phyloP scores from a whole-genome alignment of 2,113 vertebrate genomes.

The Pseudorasbora parva region DNA sequence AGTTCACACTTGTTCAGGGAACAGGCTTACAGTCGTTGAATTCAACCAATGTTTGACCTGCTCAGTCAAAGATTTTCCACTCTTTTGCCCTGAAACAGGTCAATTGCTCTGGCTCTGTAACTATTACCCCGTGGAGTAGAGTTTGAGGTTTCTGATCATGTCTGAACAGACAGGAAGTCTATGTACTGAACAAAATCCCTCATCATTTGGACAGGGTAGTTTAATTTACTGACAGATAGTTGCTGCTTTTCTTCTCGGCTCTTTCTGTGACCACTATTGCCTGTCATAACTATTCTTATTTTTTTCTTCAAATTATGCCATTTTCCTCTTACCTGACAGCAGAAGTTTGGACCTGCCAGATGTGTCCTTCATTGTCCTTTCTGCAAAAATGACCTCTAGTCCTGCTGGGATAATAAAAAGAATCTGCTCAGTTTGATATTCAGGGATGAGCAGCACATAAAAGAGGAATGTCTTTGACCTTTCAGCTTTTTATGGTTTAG shows the following conservation, averaged over 20 bases:
- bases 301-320: background rate
- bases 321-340: background rate
- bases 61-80: background rate
- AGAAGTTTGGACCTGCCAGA: background rate
- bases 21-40: background rate
- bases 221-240: background rate
- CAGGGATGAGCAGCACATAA: constrained; percentile 50
- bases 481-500: constrained; percentile 46
- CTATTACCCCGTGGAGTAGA: background rate
- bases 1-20: no score
- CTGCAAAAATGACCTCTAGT: background rate
- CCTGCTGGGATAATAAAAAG: constrained; percentile 34
- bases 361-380: background rate
- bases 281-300: no score
- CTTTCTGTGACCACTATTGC: no score
- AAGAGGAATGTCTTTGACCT: constrained; percentile 39
- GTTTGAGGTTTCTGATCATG: no score
- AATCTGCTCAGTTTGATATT: constrained; percentile 36
- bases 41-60: background rate
- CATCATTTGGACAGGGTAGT: background rate
- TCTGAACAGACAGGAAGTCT: no score
- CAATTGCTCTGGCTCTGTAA: constrained; percentile 5
- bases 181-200: background rate
- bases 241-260: background rate
- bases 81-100: constrained; percentile 15